Conservation (phyloP, 2,888 invertebrate genomes). For the Latrodectus hesperus region DNA sequence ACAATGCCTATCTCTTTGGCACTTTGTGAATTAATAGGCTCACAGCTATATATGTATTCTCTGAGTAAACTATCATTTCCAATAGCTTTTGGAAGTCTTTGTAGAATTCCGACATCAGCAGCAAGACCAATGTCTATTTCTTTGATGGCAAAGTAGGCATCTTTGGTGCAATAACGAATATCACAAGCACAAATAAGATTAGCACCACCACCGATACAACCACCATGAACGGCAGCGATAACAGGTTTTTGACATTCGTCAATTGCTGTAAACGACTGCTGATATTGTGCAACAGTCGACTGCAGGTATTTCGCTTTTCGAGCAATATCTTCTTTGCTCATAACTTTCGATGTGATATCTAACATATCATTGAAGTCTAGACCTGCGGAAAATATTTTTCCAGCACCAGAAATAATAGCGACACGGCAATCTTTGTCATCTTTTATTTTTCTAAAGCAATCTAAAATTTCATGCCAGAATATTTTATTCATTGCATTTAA, state of each 20-base stretch:
- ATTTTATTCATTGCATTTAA: slow-evolving; percentile 88
- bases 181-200: slow-evolving; percentile 92
- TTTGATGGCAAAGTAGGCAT: slow-evolving; percentile 94
- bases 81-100: slow-evolving; percentile 91
- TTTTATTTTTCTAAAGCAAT: slow-evolving; percentile 86
- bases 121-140: slow-evolving; percentile 86
- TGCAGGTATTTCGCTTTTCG: slow-evolving; percentile 83
- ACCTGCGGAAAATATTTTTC: slow-evolving; percentile 86
- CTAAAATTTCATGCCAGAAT: slow-evolving; percentile 81
- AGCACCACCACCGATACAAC: slow-evolving; percentile 93
- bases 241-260: slow-evolving; percentile 96
- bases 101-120: slow-evolving; percentile 95
- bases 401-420: slow-evolving; percentile 88
- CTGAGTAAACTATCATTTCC: slow-evolving; percentile 90
- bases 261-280: slow-evolving; percentile 86
- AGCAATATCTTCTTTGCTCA: slow-evolving; percentile 82
- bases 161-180: slow-evolving; percentile 90
- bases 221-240: slow-evolving; percentile 88
- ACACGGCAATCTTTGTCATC: slow-evolving; percentile 88
- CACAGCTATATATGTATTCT: slow-evolving; percentile 90
- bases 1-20: slow-evolving; percentile 81
- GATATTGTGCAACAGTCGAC: slow-evolving; percentile 81
- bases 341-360: slow-evolving; percentile 78
- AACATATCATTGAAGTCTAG: slow-evolving; percentile 83
- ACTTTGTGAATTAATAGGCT: slow-evolving; percentile 87